Evolutionary conservation across 2,113 vertebrate species (phyloP), one percentile per base, ranked within the genome.

Genomic region (Pelvicachromis taeniatus): DNA sequence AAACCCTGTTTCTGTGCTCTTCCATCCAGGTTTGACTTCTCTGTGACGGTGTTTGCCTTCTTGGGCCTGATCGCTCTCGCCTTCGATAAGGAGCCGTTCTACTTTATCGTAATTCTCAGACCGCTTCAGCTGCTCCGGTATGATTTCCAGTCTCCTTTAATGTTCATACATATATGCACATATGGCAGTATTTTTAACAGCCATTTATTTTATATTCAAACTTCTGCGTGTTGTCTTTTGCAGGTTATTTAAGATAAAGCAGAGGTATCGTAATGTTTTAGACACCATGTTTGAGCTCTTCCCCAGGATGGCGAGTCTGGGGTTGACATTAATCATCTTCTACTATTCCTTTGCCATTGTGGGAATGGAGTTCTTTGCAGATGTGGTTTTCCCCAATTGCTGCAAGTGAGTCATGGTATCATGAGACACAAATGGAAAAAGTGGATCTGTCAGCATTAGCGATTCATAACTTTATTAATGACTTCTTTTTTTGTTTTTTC

Each of bases 281-380:
- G 98, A 99, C 93, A 99, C 98, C 68, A 99, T 99, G 97, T 99
- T 99, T 75, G 98, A 99, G 94, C 93, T 99, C 85, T 97, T 99
- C 58, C 98, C 98, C 1, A 95, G 98, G 38, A 99, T 99, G 99
- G 99, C 98, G 92, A 99, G 99, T 94, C 96, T 99, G 83, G 98
- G 97, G 29, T 95, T 99, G 89, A 99, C 99, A 2, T 94, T 99
- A 87, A 97, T 99, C 84, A 99, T 97, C 94, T 98, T 99, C 94
- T 99, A 99, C 93, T 99, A 99, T 77, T 99, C 98, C 81, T 99
- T 99, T 84, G 98, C 98, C 93, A 99, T 99, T 5, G 97, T 99
- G 85, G 99, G 98, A 88, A 99, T 99, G 99, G 99, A 99, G 91
- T 98, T 99, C 95, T 99, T 99, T 38, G 97, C 96, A 9, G 97